These are phyloP conservation scores for Glandiceps talaboti DNA, from an alignment of 53 echinoderm and acorn worm species.

Conservation along the genomic window DNA sequence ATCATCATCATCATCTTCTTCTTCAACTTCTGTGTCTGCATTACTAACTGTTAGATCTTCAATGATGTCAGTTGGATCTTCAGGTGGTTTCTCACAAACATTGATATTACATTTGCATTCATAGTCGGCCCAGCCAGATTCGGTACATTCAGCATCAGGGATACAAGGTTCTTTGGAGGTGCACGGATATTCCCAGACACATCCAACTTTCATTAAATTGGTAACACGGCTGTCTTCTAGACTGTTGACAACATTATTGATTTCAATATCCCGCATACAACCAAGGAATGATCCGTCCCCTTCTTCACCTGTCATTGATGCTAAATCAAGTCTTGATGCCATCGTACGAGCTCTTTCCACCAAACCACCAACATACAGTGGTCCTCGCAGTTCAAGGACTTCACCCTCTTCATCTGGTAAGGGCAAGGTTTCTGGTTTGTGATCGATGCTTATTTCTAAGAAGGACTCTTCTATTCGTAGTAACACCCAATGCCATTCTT, in stretches of 20 bases:
- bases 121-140: not conserved
- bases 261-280: slow-evolving; percentile 70
- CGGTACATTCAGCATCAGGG: not conserved
- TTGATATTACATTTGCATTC: not conserved
- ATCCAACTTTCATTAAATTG: slow-evolving; percentile 68
- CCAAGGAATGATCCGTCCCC: slow-evolving; percentile 75
- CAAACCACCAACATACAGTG: slow-evolving; percentile 74
- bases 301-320: slow-evolving; percentile 61
- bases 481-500: slow-evolving; percentile 80
- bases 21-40: not conserved
- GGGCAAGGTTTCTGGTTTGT: slow-evolving; percentile 44
- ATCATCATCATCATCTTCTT: too few relatives aligned
- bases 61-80: not conserved
- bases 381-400: slow-evolving; percentile 34
- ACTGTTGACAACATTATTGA: slow-evolving; percentile 48
- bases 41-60: not conserved
- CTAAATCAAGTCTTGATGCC: slow-evolving; percentile 46
- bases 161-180: slow-evolving; percentile 25
- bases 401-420: slow-evolving; percentile 20
- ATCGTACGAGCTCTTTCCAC: slow-evolving; percentile 60
- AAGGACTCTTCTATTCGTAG: slow-evolving; percentile 28
- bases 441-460: slow-evolving; percentile 73
- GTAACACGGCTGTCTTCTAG: slow-evolving; percentile 81
- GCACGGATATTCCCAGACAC: slow-evolving; percentile 74
- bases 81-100: not conserved